Percentiles rank a stretch among this genome's conserved stretches.
Conservation (phyloP, 2,113 vertebrate genomes). For the Ploceus nigricollis region DNA sequence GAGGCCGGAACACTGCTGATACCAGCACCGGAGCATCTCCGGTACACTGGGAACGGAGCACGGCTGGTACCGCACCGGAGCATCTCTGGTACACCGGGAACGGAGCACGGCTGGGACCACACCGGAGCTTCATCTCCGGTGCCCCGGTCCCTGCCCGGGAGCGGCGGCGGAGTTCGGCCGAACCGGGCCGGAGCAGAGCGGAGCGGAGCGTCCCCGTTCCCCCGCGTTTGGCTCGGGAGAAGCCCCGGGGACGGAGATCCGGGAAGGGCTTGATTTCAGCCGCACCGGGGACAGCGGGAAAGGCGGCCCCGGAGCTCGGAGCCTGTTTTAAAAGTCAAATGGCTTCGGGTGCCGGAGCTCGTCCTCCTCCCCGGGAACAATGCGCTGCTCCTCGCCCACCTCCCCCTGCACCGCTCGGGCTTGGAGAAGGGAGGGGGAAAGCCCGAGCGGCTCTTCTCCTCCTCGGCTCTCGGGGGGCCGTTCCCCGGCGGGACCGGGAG, state of each 20-base stretch:
- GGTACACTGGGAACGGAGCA: too few relatives aligned
- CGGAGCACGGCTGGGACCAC: not conserved
- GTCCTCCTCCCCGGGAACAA: not conserved
- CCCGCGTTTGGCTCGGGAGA: not conserved
- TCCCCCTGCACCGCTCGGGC: not conserved
- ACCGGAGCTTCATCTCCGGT: not conserved
- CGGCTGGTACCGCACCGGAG: not conserved
- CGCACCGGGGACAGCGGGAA: not conserved
- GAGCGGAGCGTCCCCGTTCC: not conserved
- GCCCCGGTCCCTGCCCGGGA: not conserved
- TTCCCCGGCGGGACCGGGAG: conserved; percentile 25
- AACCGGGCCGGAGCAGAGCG: not conserved
- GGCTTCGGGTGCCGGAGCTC: not conserved
- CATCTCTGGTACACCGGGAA: too few relatives aligned
- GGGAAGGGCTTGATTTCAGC: not conserved
- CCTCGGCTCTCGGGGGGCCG: conserved; percentile 17
- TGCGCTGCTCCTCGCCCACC: not conserved
- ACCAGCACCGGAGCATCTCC: not conserved
- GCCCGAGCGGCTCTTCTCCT: not conserved
- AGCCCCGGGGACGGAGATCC: not conserved
- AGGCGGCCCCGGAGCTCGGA: not conserved
- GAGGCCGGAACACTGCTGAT: not conserved
- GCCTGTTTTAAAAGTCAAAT: conserved; percentile 58
- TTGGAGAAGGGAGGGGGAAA: not conserved
- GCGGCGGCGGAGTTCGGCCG: too few relatives aligned